phyloP scores from a whole-genome alignment of 2,888 invertebrate species.

The Trypoxylon attenuatum region DNA sequence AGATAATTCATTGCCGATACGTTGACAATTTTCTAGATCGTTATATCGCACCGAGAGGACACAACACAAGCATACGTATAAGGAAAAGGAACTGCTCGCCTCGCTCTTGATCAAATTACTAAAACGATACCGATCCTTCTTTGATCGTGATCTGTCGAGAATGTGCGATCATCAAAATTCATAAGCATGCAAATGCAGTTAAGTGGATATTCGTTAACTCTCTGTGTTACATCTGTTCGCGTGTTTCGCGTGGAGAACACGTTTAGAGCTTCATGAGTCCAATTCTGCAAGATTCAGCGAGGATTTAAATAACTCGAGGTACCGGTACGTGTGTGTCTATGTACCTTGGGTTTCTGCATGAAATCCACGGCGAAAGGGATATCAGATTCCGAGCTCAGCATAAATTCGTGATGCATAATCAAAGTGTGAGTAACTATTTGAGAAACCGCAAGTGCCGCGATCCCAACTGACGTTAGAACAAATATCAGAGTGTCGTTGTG shows the following conservation, averaged over 20 bases:
- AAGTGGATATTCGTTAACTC: background rate
- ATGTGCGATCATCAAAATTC: background rate
- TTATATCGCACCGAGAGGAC: background rate
- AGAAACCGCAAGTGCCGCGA: background rate
- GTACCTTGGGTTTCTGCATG: too few species aligned
- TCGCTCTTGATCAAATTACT: too few species aligned
- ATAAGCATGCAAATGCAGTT: background rate
- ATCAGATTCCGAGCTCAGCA: background rate
- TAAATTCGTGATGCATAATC: background rate
- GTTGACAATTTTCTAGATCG: slow-evolving; percentile 23
- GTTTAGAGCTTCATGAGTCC: too few species aligned
- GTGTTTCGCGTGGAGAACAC: too few species aligned
- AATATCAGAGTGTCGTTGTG: slow-evolving; percentile 44
- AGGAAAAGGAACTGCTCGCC: background rate
- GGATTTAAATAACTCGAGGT: too few species aligned
- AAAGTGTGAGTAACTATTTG: background rate
- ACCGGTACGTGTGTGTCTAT: too few species aligned
- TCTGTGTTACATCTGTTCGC: background rate
- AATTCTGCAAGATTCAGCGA: too few species aligned
- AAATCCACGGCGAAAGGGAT: background rate
- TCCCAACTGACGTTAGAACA: slow-evolving; percentile 17
- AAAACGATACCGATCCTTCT: background rate
- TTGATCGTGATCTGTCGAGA: background rate
- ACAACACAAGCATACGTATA: background rate
- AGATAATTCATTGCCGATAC: slow-evolving; percentile 17